Conservation (phyloP, 2,797 vertebrate species). For the Sandelia bainsii region DNA sequence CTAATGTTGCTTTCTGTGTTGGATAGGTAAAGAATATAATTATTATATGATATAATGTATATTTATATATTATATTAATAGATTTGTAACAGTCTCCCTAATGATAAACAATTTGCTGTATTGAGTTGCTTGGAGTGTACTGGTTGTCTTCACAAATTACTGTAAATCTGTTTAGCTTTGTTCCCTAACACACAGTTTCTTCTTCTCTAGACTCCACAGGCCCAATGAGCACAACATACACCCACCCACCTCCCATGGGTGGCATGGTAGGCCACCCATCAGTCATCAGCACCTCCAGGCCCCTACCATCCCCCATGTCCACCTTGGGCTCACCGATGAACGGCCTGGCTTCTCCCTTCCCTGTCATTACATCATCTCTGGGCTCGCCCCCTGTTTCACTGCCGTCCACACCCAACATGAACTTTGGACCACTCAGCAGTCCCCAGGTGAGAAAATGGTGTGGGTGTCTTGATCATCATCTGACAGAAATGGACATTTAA, state of each 20-base stretch:
- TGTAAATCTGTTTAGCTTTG: not conserved
- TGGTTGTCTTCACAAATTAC: too few species aligned
- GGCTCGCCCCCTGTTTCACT: slow-evolving; percentile 86
- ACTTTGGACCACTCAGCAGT: slow-evolving; percentile 85
- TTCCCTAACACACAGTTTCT: slow-evolving; percentile 15
- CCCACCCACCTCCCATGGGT: slow-evolving; percentile 82
- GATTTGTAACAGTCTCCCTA: too few species aligned
- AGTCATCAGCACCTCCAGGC: slow-evolving; percentile 89
- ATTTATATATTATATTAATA: too few species aligned
- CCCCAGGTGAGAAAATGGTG: slow-evolving; percentile 86
- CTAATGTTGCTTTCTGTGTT: too few species aligned
- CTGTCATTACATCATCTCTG: slow-evolving; percentile 91
- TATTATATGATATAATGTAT: too few species aligned
- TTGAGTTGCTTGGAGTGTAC: not conserved
- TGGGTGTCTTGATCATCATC: slow-evolving; percentile 5
- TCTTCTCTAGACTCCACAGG: slow-evolving; percentile 82
- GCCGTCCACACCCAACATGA: slow-evolving; percentile 88
- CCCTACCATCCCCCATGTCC: slow-evolving; percentile 85
- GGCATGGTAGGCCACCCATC: slow-evolving; percentile 87
- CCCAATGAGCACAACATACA: slow-evolving; percentile 85
- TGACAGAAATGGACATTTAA: not conserved
- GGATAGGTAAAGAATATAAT: too few species aligned
- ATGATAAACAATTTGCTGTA: not conserved
- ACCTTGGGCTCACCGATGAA: slow-evolving; percentile 84
- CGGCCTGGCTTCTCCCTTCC: slow-evolving; percentile 87